A percentile compares a stretch with the other conserved stretches of the same genome.
These are phyloP conservation scores for Amiota communis DNA, from an alignment of 2,888 invertebrate species.

Conservation along the genomic window DNA sequence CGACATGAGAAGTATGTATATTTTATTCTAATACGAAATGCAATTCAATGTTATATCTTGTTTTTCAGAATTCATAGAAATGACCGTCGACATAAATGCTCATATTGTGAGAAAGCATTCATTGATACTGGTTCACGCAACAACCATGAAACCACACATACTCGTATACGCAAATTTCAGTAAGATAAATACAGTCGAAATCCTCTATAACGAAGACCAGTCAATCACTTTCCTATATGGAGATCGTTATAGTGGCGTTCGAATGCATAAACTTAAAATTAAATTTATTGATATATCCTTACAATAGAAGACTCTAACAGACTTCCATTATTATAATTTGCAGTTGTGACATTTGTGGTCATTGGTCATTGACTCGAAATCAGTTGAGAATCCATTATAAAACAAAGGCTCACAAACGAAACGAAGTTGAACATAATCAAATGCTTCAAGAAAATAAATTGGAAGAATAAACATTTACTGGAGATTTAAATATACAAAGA, in stretches of 20 bases:
- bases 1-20: too few species aligned
- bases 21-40: too few species aligned
- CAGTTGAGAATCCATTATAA: background rate
- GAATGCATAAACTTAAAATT: too few species aligned
- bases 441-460: background rate
- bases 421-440: background rate
- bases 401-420: background rate
- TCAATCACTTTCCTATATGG: too few species aligned
- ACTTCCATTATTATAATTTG: background rate
- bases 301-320: background rate
- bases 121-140: background rate
- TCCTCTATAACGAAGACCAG: too few species aligned
- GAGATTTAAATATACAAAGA: too few species aligned
- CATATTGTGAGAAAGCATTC: slow-evolving; percentile 1
- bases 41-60: too few species aligned
- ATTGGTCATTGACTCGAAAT: background rate
- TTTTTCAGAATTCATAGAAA: background rate
- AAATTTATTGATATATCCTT: background rate
- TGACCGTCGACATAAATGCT: background rate
- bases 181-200: background rate
- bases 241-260: too few species aligned
- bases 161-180: background rate
- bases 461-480: too few species aligned
- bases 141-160: background rate
- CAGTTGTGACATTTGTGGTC: background rate